Percentiles rank a stretch among this genome's conserved stretches.
Conservation (phyloP, 1,140 invertebrate species). For the Telenomus remus region DNA sequence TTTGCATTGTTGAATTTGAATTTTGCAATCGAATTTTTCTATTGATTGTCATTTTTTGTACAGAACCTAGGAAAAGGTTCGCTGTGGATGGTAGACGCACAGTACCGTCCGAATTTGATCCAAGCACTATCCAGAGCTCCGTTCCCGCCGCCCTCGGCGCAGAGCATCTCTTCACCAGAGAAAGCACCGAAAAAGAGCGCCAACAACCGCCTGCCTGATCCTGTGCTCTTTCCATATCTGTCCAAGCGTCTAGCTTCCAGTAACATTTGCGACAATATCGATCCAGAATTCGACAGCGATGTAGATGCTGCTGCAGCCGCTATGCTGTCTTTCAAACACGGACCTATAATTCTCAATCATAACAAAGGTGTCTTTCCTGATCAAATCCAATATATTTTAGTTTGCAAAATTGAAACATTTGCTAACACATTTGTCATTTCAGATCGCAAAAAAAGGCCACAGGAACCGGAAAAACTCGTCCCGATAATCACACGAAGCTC, state of each 20-base stretch:
- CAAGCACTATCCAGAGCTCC: conserved; percentile 89
- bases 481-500: conserved; percentile 84
- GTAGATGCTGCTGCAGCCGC: conserved; percentile 87
- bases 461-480: conserved; percentile 70
- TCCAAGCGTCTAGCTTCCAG: conserved; percentile 80
- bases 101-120: conserved; percentile 88
- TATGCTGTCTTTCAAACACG: conserved; percentile 88
- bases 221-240: conserved; percentile 86
- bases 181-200: conserved; percentile 65
- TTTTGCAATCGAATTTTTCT: too few relatives aligned
- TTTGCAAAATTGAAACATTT: too few relatives aligned
- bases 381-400: too few relatives aligned
- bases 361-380: conserved; percentile 73
- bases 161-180: conserved; percentile 68
- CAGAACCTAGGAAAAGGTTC: conserved; percentile 95
- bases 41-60: conserved; percentile 55
- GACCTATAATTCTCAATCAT: conserved; percentile 76
- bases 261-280: conserved; percentile 69
- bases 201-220: conserved; percentile 78
- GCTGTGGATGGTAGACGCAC: conserved; percentile 94
- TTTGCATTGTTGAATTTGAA: not conserved
- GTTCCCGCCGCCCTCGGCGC: conserved; percentile 82
- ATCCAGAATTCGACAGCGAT: conserved; percentile 79
- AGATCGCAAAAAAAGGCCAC: conserved; percentile 69
- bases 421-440: conserved; percentile 4